A percentile compares a stretch with the other conserved stretches of the same genome.
These are phyloP conservation scores for Tachyglossus aculeatus DNA, from an alignment of 2,797 vertebrate species.

Conservation along the genomic window DNA sequence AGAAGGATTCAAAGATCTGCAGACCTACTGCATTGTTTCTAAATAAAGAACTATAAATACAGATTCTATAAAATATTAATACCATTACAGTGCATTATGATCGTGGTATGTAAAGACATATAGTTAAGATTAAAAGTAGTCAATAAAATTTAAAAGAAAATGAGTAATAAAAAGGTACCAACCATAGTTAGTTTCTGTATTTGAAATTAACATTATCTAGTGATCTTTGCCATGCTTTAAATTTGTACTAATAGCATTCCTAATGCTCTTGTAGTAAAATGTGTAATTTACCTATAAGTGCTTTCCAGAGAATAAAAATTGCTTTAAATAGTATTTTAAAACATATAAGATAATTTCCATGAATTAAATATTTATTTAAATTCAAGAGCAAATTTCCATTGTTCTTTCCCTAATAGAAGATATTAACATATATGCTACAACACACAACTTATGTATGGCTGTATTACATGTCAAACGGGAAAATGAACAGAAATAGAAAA, in stretches of 20 bases:
- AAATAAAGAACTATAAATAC: constrained; percentile 98
- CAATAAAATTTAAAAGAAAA: constrained; percentile 78
- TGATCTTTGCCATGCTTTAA: constrained; percentile 70
- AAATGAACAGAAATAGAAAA: constrained; percentile 1
- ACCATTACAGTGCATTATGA: constrained; percentile 72
- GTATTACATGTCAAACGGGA: neutral
- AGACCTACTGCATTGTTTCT: constrained; percentile 97
- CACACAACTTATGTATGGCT: neutral
- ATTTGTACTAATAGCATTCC: constrained; percentile 71
- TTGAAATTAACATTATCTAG: constrained; percentile 79
- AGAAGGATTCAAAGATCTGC: constrained; percentile 98
- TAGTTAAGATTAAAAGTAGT: constrained; percentile 77
- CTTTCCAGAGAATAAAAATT: constrained; percentile 68
- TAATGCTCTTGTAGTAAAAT: constrained; percentile 69
- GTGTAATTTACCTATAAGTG: constrained; percentile 71
- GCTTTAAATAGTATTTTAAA: constrained; percentile 69
- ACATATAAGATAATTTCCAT: constrained; percentile 62
- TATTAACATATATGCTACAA: neutral
- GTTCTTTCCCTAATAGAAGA: constrained; percentile 34
- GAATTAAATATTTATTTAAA: constrained; percentile 72
- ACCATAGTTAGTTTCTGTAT: constrained; percentile 73
- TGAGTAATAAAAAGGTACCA: constrained; percentile 73
- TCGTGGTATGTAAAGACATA: constrained; percentile 72
- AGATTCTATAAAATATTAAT: constrained; percentile 96
- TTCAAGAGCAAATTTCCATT: constrained; percentile 54